phyloP scores from a whole-genome alignment of 2,797 vertebrate genomes.

The Cyprinella venusta region DNA sequence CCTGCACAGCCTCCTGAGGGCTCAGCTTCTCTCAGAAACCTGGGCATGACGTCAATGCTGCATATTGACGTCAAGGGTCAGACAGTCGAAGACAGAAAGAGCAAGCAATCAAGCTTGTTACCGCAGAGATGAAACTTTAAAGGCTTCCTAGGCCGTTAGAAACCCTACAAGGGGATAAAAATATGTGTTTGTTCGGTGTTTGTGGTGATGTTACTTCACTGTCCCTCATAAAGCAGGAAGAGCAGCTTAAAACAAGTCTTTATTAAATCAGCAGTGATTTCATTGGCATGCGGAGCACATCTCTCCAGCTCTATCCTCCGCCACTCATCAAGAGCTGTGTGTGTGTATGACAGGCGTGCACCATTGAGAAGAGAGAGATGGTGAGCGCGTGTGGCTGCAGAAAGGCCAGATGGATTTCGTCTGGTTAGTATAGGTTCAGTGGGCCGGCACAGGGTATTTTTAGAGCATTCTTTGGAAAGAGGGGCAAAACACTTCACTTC shows the following conservation, averaged over 20 bases:
- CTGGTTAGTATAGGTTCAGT: constrained; percentile 47
- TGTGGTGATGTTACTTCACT: not conserved
- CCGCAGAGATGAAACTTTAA: constrained; percentile 11
- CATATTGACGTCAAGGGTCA: constrained; percentile 63
- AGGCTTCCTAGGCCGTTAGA: no score
- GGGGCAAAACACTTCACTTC: constrained; percentile 53
- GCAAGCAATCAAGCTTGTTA: constrained; percentile 22
- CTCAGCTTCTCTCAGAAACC: constrained; percentile 70
- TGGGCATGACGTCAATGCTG: constrained; percentile 73
- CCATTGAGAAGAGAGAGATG: constrained; percentile 9
- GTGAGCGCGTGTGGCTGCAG: constrained; percentile 10
- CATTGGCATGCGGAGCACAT: constrained; percentile 49
- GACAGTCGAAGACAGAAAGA: constrained; percentile 58
- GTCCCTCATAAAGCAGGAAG: constrained; percentile 13
- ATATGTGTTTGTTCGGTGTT: not conserved
- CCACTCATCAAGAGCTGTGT: constrained; percentile 17
- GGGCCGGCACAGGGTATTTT: constrained; percentile 54
- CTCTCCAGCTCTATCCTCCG: constrained; percentile 26
- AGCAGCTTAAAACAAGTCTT: not conserved
- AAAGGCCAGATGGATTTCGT: constrained; percentile 55
- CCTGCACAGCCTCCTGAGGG: constrained; percentile 61
- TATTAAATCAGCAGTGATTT: constrained; percentile 42
- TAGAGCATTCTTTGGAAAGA: constrained; percentile 55
- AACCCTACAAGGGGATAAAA: not conserved
- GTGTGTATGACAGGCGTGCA: not conserved